phyloP scores from a whole-genome alignment of 2,888 invertebrate species.

The Ochropacha duplaris region DNA sequence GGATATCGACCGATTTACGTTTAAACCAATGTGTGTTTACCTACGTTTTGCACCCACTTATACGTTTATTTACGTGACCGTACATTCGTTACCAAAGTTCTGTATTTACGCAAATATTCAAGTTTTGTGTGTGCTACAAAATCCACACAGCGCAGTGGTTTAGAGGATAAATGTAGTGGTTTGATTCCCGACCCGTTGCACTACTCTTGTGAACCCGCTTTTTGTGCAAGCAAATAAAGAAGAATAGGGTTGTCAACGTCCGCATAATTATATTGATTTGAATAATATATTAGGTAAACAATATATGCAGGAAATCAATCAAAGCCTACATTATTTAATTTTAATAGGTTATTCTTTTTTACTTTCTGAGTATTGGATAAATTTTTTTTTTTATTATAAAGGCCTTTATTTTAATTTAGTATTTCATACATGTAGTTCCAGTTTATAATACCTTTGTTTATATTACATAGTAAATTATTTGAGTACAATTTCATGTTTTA shows the following conservation, averaged over 20 bases:
- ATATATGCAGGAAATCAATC: too few relatives aligned
- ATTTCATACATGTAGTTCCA: too few relatives aligned
- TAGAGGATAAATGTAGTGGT: background rate
- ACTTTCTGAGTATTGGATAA: too few relatives aligned
- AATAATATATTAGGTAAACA: too few relatives aligned
- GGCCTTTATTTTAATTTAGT: too few relatives aligned
- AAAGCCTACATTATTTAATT: too few relatives aligned
- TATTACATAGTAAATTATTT: too few relatives aligned
- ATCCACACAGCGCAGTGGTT: background rate
- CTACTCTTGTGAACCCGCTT: background rate
- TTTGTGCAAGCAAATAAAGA: background rate
- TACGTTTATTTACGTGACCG: background rate
- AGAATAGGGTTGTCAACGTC: background rate
- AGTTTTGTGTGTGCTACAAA: background rate
- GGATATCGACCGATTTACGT: slow-evolving; percentile 6
- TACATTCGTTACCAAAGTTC: background rate
- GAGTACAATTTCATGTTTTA: too few relatives aligned
- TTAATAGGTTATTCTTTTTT: too few relatives aligned
- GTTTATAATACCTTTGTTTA: too few relatives aligned
- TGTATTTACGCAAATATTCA: background rate
- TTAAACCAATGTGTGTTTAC: background rate
- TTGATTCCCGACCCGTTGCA: background rate
- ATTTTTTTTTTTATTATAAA: too few relatives aligned
- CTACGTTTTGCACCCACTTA: background rate
- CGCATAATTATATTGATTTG: too few relatives aligned